Percentiles rank a stretch among this genome's conserved stretches.
phyloP scores from a whole-genome alignment of 2,888 invertebrate species.

The Eudasyphora cyanicolor region DNA sequence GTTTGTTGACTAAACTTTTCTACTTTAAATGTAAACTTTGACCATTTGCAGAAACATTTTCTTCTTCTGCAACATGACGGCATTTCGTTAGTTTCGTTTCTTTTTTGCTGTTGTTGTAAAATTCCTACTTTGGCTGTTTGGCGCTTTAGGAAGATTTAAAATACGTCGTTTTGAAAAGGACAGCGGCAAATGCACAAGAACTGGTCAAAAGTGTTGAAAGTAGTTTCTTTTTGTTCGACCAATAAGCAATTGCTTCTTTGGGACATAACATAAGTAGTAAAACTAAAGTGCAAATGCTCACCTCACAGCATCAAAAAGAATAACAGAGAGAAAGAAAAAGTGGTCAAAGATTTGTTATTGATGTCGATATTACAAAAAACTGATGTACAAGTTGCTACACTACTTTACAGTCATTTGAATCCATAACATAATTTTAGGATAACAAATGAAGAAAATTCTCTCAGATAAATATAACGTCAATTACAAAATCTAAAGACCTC shows the following conservation, averaged over 20 bases:
- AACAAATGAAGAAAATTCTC: too few relatives aligned
- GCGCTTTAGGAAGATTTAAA: constrained; percentile 7
- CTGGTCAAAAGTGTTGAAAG: constrained; percentile 52
- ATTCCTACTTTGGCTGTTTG: too few relatives aligned
- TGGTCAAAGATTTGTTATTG: too few relatives aligned
- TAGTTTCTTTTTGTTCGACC: constrained; percentile 10
- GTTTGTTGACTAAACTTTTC: constrained; percentile 64
- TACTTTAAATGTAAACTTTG: constrained; percentile 64
- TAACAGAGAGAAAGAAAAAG: too few relatives aligned
- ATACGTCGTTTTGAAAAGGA: not conserved
- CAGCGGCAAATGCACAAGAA: not conserved
- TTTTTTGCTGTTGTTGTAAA: constrained; percentile 27
- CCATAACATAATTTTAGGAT: too few relatives aligned
- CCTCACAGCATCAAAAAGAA: too few relatives aligned
- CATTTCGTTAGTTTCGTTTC: constrained; percentile 15
- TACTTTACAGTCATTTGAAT: too few relatives aligned
- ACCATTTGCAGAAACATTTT: constrained; percentile 55
- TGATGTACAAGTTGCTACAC: too few relatives aligned
- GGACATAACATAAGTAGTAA: not conserved
- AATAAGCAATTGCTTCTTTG: not conserved
- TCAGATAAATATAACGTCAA: too few relatives aligned
- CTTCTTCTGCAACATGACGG: constrained; percentile 32
- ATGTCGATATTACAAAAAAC: too few relatives aligned
- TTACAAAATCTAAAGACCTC: too few relatives aligned
- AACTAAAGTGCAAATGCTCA: not conserved